These are phyloP conservation scores for Lophochroa leadbeateri DNA, from an alignment of 2,113 vertebrate genomes.

Conservation along the genomic window DNA sequence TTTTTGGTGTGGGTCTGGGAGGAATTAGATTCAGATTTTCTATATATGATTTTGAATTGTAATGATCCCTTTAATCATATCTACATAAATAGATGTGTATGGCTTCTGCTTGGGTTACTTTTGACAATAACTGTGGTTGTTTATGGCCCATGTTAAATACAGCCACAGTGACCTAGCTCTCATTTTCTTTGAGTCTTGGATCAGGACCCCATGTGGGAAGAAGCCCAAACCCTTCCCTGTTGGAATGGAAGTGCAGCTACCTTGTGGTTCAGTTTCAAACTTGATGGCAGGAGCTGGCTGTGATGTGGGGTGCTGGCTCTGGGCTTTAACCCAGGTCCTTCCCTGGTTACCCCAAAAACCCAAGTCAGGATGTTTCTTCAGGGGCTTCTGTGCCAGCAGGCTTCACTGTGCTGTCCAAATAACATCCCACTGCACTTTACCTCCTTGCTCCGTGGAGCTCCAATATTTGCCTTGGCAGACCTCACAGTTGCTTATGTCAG, in stretches of 20 bases:
- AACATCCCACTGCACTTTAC: background rate
- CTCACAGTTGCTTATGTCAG: background rate
- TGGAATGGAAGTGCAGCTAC: background rate
- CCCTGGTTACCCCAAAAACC: background rate
- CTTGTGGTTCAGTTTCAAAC: background rate
- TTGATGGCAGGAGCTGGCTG: background rate
- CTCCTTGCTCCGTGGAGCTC: background rate
- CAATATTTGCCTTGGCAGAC: background rate
- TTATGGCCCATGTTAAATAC: background rate
- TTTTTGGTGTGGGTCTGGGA: background rate
- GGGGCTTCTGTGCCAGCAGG: background rate
- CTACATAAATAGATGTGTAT: background rate
- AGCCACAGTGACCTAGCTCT: background rate
- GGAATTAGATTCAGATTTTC: background rate
- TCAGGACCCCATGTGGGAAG: background rate
- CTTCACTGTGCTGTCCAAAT: background rate
- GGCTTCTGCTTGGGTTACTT: background rate
- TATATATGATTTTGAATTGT: background rate
- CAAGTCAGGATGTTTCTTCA: background rate
- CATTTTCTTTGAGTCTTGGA: background rate
- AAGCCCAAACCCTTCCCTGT: background rate
- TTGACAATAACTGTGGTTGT: background rate
- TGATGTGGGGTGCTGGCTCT: background rate
- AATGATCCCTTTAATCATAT: background rate
- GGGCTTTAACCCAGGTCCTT: background rate